phyloP scores from a whole-genome alignment of 2,888 invertebrate genomes.

The Phengaris alcon region DNA sequence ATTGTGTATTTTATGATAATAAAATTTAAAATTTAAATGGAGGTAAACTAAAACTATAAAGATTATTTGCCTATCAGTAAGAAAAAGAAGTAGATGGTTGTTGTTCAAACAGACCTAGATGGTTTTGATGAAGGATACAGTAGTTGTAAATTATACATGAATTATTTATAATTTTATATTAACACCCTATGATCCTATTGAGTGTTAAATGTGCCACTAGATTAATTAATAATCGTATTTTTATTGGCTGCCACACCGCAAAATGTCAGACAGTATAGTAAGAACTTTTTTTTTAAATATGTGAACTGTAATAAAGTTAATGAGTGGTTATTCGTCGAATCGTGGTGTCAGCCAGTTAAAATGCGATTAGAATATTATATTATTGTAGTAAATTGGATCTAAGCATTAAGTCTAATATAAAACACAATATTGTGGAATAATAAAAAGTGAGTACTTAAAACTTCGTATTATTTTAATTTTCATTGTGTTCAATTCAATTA shows the following conservation, averaged over 20 bases:
- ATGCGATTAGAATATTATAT: constrained; percentile 1
- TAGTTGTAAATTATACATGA: neutral
- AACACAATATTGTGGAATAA: constrained; percentile 14
- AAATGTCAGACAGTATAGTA: neutral
- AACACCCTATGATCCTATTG: constrained; percentile 17
- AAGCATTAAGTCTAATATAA: constrained; percentile 18
- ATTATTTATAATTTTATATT: constrained; percentile 17
- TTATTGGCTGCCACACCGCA: neutral
- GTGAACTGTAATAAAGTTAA: neutral
- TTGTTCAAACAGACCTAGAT: neutral
- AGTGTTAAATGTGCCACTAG: constrained; percentile 28
- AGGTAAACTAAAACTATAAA: neutral
- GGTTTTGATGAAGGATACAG: neutral
- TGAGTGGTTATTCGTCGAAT: neutral
- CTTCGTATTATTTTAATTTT: neutral
- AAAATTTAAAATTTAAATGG: neutral
- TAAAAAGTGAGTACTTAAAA: constrained; percentile 25
- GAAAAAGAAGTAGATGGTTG: neutral
- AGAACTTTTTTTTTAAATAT: neutral
- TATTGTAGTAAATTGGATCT: constrained; percentile 16
- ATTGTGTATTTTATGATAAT: neutral
- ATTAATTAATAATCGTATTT: neutral
- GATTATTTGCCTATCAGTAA: neutral
- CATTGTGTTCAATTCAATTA: neutral
- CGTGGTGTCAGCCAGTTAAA: neutral